Base-by-base conservation (phyloP, 2,113 vertebrate species). In the Corynorhinus townsendii region DNA sequence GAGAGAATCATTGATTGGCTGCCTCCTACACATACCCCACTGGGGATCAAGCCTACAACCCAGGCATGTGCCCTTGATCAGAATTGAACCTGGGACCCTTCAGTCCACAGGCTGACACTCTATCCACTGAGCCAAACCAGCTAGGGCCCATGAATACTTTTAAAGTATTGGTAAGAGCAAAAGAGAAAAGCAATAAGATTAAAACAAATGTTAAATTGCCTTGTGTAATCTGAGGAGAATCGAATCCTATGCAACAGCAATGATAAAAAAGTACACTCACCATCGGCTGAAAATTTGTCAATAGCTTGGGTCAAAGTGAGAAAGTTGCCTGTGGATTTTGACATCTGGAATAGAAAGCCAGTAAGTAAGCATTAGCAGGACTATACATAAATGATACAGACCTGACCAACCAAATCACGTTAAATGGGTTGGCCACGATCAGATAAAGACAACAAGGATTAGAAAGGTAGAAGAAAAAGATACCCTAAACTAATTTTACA, bases 281-380 rank as follows among this genome's bases (percentile, higher is more conserved):
- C 99, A 94, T 99, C 99, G 77, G 99, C 99, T 97, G 99, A 99
- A 98, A 99, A 99, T 98, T 99, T 99, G 85, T 98, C 98, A 90
- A 99, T 93, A 95, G 99, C 99, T 97, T 99, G 98, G 75, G 45
- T 96, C 89, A 99, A 98, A 77, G 99, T 99, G 83, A 99, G 99
- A 96, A 99, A 99, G 98, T 99, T 99, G 96, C 99, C 99, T 49
- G 99, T 99, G 72, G 99, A 99, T 97, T 99, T 99, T 93, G 99
- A 99, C 99, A 99, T 99, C 99, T 99, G 97, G 95, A 96, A 97
- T 40, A 97, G 0, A 96, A 49, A 94, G 43, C 19, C 72, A 92
- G n/a, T 49, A 15, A 73, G 69, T 0, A 92, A 22, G 22, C n/a
- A 86, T 88, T 86, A 91, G 28, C 56, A 93, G 84, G 20, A 80